Conservation (phyloP, 2,113 vertebrate genomes). For the Ivindomyrus marchei region DNA sequence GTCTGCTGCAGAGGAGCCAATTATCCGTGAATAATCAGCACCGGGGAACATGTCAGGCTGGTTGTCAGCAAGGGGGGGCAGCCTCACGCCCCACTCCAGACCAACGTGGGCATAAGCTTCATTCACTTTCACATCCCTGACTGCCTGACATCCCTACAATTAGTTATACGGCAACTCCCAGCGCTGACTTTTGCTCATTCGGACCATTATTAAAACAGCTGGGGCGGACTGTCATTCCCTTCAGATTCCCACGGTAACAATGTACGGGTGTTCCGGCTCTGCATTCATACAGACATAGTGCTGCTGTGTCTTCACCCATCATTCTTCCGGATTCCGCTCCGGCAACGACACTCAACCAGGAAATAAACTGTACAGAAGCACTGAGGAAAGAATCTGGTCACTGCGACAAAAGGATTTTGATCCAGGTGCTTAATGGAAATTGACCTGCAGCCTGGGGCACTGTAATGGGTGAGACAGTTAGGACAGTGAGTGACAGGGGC, state of each 20-base stretch:
- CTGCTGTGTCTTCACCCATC: background rate
- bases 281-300: background rate
- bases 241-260: background rate
- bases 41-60: constrained; percentile 17
- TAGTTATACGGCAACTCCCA: background rate
- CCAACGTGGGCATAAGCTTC: background rate
- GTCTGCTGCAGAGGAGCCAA: constrained; percentile 25
- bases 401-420: background rate
- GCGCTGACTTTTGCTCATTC: background rate
- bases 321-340: background rate
- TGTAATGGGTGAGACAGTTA: background rate
- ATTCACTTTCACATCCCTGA: background rate
- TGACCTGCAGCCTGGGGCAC: background rate
- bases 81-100: background rate
- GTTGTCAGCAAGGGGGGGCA: constrained; percentile 11
- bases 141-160: background rate
- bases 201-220: background rate
- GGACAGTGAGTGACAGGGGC: background rate
- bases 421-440: background rate
- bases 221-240: background rate
- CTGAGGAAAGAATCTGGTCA: background rate
- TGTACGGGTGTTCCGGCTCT: background rate
- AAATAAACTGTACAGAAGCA: background rate
- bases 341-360: background rate
- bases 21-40: constrained; percentile 37